Evolutionary conservation across 2,888 invertebrate genomes (phyloP).

Genomic region (Cephus pygmeus): DNA sequence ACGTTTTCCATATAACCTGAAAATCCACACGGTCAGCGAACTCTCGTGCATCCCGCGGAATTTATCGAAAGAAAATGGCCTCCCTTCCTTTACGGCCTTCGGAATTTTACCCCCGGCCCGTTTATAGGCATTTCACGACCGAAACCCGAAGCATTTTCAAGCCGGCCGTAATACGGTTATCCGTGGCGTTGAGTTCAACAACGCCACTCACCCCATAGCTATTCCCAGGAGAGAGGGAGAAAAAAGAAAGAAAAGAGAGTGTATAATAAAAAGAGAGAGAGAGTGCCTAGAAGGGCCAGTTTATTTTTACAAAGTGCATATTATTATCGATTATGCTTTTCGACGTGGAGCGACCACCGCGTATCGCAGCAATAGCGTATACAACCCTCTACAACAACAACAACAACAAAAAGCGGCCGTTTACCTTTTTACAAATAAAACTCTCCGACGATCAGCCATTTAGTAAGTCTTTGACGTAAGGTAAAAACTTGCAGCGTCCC

Average conservation of each 20-base stretch:
- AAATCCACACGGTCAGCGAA: background rate
- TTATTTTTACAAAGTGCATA: slow-evolving; percentile 53
- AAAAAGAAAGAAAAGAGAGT: background rate
- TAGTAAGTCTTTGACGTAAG: background rate
- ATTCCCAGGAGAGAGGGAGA: background rate
- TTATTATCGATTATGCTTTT: slow-evolving; percentile 51
- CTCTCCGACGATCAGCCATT: background rate
- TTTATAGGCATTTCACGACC: background rate
- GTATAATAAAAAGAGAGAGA: background rate
- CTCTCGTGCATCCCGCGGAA: background rate
- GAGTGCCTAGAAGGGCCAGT: background rate
- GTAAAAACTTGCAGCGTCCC: background rate
- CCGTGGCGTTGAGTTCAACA: background rate
- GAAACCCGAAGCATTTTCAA: background rate
- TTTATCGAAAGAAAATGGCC: background rate
- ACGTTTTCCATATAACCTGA: background rate
- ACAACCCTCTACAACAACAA: background rate
- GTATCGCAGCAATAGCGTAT: too few species aligned
- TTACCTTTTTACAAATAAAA: background rate
- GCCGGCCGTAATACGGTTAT: background rate
- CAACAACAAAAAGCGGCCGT: background rate
- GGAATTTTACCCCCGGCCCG: background rate
- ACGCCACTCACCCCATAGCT: background rate
- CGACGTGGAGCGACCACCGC: too few species aligned
- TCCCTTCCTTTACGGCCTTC: background rate